A percentile compares a stretch with the other conserved stretches of the same genome.
phyloP scores from a whole-genome alignment of 2,797 vertebrate genomes.

The Margarornis squamiger region DNA sequence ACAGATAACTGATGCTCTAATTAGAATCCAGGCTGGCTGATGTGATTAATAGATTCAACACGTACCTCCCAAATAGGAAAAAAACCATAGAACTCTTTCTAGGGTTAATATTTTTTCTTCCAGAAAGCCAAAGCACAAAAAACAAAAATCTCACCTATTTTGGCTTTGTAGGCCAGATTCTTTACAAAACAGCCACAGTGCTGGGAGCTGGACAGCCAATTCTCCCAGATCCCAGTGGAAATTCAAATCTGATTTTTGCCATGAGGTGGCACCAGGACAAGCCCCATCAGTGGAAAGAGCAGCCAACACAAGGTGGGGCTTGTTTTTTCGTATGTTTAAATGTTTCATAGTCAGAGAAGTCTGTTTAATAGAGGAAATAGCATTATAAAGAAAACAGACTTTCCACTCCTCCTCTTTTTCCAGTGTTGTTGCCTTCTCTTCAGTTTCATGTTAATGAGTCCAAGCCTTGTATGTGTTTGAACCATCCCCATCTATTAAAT shows the following conservation, averaged over 20 bases:
- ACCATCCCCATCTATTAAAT: neutral
- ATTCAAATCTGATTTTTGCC: neutral
- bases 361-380: conserved; percentile 57
- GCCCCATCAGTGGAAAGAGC: neutral
- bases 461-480: neutral
- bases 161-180: neutral
- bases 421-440: conserved; percentile 1
- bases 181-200: neutral
- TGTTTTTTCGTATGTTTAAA: neutral
- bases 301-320: neutral
- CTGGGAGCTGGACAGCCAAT: neutral
- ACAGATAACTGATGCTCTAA: neutral
- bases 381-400: conserved; percentile 8
- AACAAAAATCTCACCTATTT: neutral
- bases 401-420: conserved; percentile 66
- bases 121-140: neutral
- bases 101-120: neutral
- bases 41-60: rapidly evolving
- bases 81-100: rapidly evolving
- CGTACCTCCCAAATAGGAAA: neutral
- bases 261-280: conserved; percentile 14
- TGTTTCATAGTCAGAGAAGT: neutral
- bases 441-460: neutral
- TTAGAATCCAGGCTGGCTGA: neutral
- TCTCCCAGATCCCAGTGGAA: neutral